Percentiles rank a stretch among this genome's conserved stretches.
Conservation (phyloP, 2,888 invertebrate genomes). For the Lumbricus terrestris region DNA sequence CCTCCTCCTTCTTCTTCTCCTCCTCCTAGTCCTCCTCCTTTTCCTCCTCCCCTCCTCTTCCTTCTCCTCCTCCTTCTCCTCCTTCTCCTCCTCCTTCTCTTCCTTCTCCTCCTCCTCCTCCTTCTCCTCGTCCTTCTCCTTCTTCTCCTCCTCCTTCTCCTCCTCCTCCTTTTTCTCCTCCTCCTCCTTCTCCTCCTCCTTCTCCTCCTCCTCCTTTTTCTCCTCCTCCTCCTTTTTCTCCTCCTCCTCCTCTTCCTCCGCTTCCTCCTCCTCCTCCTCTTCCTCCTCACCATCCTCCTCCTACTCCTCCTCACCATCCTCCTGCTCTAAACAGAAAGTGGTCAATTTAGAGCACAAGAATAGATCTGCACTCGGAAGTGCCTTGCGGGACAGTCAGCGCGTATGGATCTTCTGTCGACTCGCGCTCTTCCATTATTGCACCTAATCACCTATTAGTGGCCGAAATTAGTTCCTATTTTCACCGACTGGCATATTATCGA, state of each 20-base stretch:
- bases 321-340: neutral
- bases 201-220: neutral
- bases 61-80: too few species aligned
- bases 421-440: neutral
- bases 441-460: neutral
- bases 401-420: neutral
- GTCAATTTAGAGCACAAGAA: neutral
- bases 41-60: too few species aligned
- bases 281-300: too few species aligned
- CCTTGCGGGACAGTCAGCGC: neutral
- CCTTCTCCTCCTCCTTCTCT: neutral
- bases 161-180: too few species aligned
- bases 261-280: neutral
- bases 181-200: too few species aligned
- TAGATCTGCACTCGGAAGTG: neutral
- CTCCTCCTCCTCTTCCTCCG: too few species aligned
- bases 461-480: neutral
- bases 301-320: neutral
- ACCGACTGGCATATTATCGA: neutral
- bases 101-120: too few species aligned
- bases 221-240: too few species aligned
- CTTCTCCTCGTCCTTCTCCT: too few species aligned
- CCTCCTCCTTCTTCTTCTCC: too few species aligned
- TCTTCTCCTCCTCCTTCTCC: too few species aligned
- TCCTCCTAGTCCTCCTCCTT: too few species aligned